Evolutionary conservation across 2,113 vertebrate species (phyloP).

Genomic region (Saguinus midas): DNA sequence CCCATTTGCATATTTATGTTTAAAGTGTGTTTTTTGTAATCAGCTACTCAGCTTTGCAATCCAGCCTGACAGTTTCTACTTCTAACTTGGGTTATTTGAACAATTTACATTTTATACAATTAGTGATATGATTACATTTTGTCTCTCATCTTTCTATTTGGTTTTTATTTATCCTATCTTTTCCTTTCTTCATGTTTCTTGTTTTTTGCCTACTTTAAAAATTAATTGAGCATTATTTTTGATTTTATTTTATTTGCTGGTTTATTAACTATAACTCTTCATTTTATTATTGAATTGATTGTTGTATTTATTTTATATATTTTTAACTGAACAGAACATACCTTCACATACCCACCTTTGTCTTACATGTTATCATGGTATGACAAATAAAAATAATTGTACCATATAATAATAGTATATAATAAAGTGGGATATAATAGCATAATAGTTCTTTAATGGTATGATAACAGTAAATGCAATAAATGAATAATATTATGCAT

Average conservation of each 20-base stretch:
- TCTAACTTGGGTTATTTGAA: neutral
- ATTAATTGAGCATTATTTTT: neutral
- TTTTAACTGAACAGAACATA: neutral
- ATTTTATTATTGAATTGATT: neutral
- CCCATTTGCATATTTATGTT: neutral
- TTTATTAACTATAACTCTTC: neutral
- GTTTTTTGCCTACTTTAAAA: neutral
- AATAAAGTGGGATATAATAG: neutral
- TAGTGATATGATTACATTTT: neutral
- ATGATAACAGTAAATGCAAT: neutral
- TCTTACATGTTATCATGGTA: neutral
- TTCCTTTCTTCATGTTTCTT: neutral
- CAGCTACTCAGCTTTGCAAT: neutral
- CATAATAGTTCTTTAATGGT: neutral
- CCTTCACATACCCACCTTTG: neutral
- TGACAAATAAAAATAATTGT: neutral
- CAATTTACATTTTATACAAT: neutral
- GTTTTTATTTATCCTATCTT: neutral
- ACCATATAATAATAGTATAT: neutral
- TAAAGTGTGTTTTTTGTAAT: neutral
- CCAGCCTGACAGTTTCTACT: neutral
- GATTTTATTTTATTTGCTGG: neutral
- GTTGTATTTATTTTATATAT: neutral
- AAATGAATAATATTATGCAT: neutral
- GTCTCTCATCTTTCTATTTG: neutral